Conservation (phyloP, 2,113 vertebrate genomes). For the Glaucomys volans region DNA sequence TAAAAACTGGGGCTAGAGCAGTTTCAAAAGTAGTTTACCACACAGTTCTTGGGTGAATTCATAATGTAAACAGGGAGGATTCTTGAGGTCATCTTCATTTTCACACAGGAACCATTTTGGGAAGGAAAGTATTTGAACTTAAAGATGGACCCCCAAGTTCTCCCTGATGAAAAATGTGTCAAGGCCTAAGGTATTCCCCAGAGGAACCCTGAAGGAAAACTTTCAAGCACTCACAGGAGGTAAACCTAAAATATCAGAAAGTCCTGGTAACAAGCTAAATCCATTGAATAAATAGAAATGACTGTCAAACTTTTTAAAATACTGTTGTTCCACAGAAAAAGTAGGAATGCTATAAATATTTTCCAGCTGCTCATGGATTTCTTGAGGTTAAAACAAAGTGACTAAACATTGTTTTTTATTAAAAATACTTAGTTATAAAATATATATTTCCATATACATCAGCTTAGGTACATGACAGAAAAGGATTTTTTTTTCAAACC, state of each 20-base stretch:
- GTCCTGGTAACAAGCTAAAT: background rate
- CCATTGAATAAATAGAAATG: background rate
- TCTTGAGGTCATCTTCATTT: background rate
- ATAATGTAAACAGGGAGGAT: background rate
- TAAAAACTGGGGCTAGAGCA: background rate
- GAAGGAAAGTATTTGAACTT: background rate
- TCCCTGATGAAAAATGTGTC: background rate
- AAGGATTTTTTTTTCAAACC: background rate
- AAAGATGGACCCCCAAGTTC: background rate
- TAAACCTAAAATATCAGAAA: background rate
- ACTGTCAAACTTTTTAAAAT: background rate
- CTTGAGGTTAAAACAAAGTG: background rate
- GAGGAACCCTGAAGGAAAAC: background rate
- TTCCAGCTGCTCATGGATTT: constrained; percentile 26
- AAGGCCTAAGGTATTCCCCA: background rate
- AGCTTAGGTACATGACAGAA: constrained; percentile 24
- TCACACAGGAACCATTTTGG: background rate
- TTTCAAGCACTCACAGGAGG: background rate
- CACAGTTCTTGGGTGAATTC: background rate
- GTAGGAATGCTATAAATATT: background rate
- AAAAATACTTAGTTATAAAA: constrained; percentile 30
- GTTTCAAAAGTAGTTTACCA: background rate
- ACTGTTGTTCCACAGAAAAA: background rate
- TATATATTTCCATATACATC: background rate
- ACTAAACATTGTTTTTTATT: background rate